A percentile compares a stretch with the other conserved stretches of the same genome.
Conservation (phyloP, 2,888 invertebrate species). For the Odontothrips loti region DNA sequence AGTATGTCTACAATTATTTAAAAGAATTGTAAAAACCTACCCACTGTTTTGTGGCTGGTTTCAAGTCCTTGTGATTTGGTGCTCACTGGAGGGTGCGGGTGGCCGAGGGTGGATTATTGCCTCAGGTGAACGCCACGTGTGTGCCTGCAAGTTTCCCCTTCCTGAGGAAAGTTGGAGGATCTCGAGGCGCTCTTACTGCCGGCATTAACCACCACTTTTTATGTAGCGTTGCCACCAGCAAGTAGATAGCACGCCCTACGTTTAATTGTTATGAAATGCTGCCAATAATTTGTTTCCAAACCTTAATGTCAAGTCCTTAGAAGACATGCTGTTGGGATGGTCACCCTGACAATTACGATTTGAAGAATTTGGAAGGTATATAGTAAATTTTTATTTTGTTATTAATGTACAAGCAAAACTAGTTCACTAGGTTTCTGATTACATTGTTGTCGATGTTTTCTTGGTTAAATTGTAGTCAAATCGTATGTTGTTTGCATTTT, state of each 20-base stretch:
- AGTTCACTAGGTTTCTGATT: conserved; percentile 18
- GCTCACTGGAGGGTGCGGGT: conserved; percentile 33
- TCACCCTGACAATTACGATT: conserved; percentile 1
- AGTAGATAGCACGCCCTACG: conserved; percentile 12
- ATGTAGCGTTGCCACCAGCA: neutral
- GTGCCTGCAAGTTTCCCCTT: conserved; percentile 36
- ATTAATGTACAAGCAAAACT: conserved; percentile 23
- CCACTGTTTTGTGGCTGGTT: conserved; percentile 37
- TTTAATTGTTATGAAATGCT: conserved; percentile 17
- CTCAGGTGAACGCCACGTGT: conserved; percentile 40
- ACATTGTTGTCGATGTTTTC: conserved; percentile 20
- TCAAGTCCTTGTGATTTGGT: conserved; percentile 34
- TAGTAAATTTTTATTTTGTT: conserved; percentile 26
- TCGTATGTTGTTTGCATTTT: conserved; percentile 25
- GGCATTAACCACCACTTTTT: neutral
- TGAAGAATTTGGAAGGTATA: conserved; percentile 15
- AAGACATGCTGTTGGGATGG: neutral
- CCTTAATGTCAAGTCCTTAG: neutral
- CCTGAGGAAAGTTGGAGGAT: neutral
- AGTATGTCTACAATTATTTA: conserved; percentile 15
- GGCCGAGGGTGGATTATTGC: conserved; percentile 35
- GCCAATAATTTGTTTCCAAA: conserved; percentile 14
- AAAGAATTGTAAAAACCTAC: conserved; percentile 40
- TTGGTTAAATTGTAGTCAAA: conserved; percentile 19
- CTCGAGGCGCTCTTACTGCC: neutral